These are phyloP conservation scores for Lates japonicus DNA, from an alignment of 2,797 vertebrate species.

Conservation along the genomic window DNA sequence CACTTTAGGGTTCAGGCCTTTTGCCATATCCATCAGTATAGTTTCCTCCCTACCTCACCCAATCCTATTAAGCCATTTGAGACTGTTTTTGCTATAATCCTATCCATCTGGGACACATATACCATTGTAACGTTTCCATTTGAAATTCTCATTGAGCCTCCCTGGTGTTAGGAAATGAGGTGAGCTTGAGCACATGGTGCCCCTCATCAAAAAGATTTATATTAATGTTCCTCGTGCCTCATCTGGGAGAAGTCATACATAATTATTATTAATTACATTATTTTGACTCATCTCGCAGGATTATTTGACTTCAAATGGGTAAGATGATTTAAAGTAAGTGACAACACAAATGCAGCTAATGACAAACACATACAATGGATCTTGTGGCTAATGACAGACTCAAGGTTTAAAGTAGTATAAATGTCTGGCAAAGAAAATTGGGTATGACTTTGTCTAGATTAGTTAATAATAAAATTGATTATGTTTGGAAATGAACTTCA, in stretches of 20 bases:
- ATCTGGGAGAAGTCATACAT: constrained; percentile 32
- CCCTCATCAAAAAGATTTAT: constrained; percentile 50
- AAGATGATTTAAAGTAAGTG: neutral
- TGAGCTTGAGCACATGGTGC: constrained; percentile 63
- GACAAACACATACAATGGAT: neutral
- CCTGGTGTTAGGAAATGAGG: constrained; percentile 45
- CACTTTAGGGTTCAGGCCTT: constrained; percentile 49
- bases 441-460: neutral
- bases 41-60: constrained; percentile 20
- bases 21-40: constrained; percentile 46
- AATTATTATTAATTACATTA: neutral
- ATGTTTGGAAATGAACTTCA: neutral
- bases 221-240: constrained; percentile 17
- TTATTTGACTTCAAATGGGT: neutral
- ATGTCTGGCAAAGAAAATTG: neutral
- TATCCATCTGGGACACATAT: constrained; percentile 57
- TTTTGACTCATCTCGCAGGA: neutral
- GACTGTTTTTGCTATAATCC: constrained; percentile 46
- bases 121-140: constrained; percentile 39
- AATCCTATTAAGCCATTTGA: constrained; percentile 26
- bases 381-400: neutral
- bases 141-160: constrained; percentile 41
- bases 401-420: neutral
- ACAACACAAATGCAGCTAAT: neutral
- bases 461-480: neutral